Evolutionary conservation across 2,888 invertebrate species (phyloP).

Genomic region (Cabera pusaria): DNA sequence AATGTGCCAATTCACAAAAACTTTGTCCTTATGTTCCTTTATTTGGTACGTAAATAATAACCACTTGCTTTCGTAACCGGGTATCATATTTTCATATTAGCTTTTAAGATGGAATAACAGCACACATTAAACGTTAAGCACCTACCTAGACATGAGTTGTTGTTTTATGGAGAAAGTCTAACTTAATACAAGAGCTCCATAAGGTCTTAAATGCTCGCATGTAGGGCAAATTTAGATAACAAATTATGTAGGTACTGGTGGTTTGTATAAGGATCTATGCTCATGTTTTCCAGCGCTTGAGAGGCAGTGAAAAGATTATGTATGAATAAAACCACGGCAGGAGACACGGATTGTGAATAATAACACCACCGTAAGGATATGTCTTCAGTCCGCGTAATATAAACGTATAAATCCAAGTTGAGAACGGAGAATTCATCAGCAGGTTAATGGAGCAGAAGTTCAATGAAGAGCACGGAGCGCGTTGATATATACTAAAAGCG

Average conservation of each 20-base stretch:
- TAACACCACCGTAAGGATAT: slow-evolving; percentile 54
- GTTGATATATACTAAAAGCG: slow-evolving; percentile 66
- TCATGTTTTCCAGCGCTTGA: slow-evolving; percentile 24
- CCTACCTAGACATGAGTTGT: slow-evolving; percentile 24
- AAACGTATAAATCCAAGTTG: slow-evolving; percentile 43
- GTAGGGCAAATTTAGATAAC: slow-evolving; percentile 32
- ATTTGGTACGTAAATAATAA: slow-evolving; percentile 35
- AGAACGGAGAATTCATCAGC: slow-evolving; percentile 64
- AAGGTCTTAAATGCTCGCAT: slow-evolving; percentile 29
- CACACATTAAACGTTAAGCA: slow-evolving; percentile 23
- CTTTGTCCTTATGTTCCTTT: slow-evolving; percentile 40
- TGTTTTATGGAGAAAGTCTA: slow-evolving; percentile 24
- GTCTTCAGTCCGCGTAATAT: slow-evolving; percentile 46
- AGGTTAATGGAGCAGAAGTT: slow-evolving; percentile 77
- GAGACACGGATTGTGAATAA: slow-evolving; percentile 48
- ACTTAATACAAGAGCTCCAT: slow-evolving; percentile 24
- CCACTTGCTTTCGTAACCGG: slow-evolving; percentile 23
- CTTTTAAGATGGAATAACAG: slow-evolving; percentile 23
- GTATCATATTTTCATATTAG: slow-evolving; percentile 20
- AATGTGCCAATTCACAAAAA: slow-evolving; percentile 46
- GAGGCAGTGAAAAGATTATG: slow-evolving; percentile 43
- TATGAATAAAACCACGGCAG: slow-evolving; percentile 39
- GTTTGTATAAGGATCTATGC: slow-evolving; percentile 24
- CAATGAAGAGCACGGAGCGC: slow-evolving; percentile 65
- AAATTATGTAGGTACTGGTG: slow-evolving; percentile 30